A percentile compares a stretch with the other conserved stretches of the same genome.
These are phyloP conservation scores for Ommatoiulus sabulosus DNA, from an alignment of 2,888 invertebrate genomes.

Conservation along the genomic window DNA sequence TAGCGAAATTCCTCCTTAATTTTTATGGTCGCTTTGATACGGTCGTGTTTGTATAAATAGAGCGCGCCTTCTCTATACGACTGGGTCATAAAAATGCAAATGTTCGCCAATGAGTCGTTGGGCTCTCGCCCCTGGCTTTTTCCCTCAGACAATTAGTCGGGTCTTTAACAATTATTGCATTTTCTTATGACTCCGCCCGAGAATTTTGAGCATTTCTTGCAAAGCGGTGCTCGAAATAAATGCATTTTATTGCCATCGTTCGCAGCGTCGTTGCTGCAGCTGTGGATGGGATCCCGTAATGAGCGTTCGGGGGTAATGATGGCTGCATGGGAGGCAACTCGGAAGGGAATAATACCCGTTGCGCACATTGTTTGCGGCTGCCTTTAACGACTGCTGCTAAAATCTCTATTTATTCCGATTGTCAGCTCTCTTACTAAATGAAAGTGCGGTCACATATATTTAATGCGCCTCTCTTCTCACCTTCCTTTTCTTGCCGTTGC, in stretches of 20 bases:
- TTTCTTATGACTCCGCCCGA: conserved; percentile 35
- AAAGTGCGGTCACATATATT: conserved; percentile 40
- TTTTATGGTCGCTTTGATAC: conserved; percentile 36
- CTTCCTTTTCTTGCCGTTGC: background rate
- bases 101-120: background rate
- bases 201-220: conserved; percentile 40
- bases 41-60: background rate
- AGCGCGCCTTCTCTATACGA: background rate
- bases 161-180: conserved; percentile 43
- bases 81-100: conserved; percentile 12
- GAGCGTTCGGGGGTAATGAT: conserved; percentile 30
- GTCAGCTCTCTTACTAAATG: conserved; percentile 43
- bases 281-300: background rate
- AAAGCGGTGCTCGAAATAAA: conserved; percentile 40
- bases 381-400: conserved; percentile 43
- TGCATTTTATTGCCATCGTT: conserved; percentile 22
- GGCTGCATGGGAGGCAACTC: background rate
- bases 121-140: conserved; percentile 13
- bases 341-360: conserved; percentile 40
- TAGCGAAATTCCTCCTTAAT: conserved; percentile 36
- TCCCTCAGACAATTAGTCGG: conserved; percentile 31
- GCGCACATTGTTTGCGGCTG: conserved; percentile 39
- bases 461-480: conserved; percentile 36
- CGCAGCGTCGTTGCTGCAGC: background rate
- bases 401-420: conserved; percentile 40